These are phyloP conservation scores for Brachystomella parvula DNA, from an alignment of 1,140 invertebrate genomes.

Conservation along the genomic window DNA sequence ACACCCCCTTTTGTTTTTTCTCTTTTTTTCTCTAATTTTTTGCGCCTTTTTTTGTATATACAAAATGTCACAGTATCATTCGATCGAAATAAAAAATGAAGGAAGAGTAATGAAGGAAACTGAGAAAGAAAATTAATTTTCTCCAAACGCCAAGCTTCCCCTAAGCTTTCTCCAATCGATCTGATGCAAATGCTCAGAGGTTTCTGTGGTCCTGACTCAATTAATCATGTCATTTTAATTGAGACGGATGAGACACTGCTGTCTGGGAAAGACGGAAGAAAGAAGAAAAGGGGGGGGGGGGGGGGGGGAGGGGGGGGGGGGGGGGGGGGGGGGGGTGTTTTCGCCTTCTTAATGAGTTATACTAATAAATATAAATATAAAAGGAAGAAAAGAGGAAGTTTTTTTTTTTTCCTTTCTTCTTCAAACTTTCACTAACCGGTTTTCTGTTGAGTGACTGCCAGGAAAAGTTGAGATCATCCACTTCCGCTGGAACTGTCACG, in stretches of 20 bases:
- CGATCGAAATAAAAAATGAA: too few relatives aligned
- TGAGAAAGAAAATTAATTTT: too few relatives aligned
- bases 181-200: too few relatives aligned
- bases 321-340: not conserved
- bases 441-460: conserved; percentile 68
- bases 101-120: too few relatives aligned
- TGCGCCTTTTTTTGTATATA: too few relatives aligned
- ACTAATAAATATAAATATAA: not conserved
- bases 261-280: not conserved
- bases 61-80: too few relatives aligned
- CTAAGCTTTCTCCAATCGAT: too few relatives aligned
- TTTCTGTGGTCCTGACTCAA: too few relatives aligned
- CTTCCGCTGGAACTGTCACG: conserved; percentile 68
- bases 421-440: conserved; percentile 54
- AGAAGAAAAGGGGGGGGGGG: too few relatives aligned
- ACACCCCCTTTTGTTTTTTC: too few relatives aligned
- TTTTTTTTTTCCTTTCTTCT: not conserved
- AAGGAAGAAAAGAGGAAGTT: not conserved
- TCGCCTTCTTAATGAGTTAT: not conserved
- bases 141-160: too few relatives aligned
- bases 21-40: too few relatives aligned
- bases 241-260: conserved; percentile 1
- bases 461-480: conserved; percentile 74
- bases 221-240: conserved; percentile 2
- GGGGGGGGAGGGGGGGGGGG: not conserved